These are phyloP conservation scores for Malachius bipustulatus DNA, from an alignment of 2,888 invertebrate genomes.

Conservation along the genomic window DNA sequence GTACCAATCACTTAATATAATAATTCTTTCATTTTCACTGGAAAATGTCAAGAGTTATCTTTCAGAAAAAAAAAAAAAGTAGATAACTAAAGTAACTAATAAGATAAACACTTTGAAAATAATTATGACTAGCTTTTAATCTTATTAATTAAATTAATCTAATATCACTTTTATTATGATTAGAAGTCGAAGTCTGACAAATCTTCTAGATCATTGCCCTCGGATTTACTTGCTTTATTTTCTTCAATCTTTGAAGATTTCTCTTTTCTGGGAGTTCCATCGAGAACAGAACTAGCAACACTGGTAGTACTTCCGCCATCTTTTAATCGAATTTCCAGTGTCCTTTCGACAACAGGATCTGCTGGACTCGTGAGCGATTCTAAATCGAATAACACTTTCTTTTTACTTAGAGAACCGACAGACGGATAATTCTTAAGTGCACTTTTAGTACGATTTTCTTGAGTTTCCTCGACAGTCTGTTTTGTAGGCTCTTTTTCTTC, in stretches of 20 bases:
- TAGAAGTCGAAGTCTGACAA: conserved; percentile 25
- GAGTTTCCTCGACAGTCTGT: conserved; percentile 9
- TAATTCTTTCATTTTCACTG: no score
- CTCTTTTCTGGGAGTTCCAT: conserved; percentile 14
- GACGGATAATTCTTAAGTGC: conserved; percentile 48
- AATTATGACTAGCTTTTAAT: no score
- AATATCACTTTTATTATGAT: conserved; percentile 2
- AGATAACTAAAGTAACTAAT: no score
- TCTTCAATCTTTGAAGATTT: background rate
- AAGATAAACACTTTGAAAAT: no score
- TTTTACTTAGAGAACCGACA: conserved; percentile 44
- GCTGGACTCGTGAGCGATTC: conserved; percentile 35
- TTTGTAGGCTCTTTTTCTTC: conserved; percentile 9
- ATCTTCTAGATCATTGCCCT: conserved; percentile 17
- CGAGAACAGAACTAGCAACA: conserved; percentile 23
- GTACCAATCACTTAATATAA: no score
- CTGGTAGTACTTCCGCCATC: conserved; percentile 22
- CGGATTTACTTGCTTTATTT: conserved; percentile 4
- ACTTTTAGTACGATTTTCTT: conserved; percentile 36
- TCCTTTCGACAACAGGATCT: background rate
- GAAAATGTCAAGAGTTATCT: no score
- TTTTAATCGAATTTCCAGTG: conserved; percentile 5
- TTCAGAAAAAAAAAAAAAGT: no score
- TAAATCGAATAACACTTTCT: conserved; percentile 53
- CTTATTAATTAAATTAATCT: no score